Percentiles rank a stretch among this genome's conserved stretches.
These are phyloP conservation scores for Fragum sueziense DNA, from an alignment of 2,888 invertebrate species.

Conservation along the genomic window DNA sequence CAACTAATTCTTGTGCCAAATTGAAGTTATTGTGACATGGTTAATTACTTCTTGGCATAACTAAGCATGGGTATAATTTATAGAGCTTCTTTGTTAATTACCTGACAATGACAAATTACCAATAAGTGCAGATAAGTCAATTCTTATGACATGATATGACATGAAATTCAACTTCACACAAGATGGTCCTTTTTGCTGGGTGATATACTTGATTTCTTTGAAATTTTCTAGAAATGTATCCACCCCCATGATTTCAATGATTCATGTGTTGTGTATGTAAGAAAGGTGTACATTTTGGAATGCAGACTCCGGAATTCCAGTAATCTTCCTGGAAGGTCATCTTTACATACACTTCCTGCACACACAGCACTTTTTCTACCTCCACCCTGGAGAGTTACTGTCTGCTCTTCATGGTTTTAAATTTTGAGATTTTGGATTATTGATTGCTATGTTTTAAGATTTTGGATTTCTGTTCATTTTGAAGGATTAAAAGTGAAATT, in stretches of 20 bases:
- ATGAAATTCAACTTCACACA: too few species aligned
- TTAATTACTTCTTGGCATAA: too few species aligned
- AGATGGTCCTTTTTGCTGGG: too few species aligned
- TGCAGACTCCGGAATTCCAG: conserved; percentile 7
- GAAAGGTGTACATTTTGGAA: conserved; percentile 15
- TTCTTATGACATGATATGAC: too few species aligned
- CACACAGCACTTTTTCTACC: conserved; percentile 3
- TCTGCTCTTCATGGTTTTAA: background rate
- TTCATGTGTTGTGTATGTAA: conserved; percentile 4
- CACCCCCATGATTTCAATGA: background rate
- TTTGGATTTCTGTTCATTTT: background rate
- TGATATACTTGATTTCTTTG: too few species aligned
- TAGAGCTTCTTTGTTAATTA: too few species aligned
- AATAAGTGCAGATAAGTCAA: too few species aligned
- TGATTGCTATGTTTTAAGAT: background rate
- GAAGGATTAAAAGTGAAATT: background rate
- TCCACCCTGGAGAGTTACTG: background rate
- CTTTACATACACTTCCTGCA: conserved; percentile 9
- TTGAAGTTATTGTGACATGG: too few species aligned
- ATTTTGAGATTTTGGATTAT: background rate
- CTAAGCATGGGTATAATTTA: too few species aligned
- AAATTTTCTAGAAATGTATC: background rate
- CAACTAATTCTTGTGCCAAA: too few species aligned
- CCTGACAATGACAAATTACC: too few species aligned
- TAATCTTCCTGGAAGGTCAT: conserved; percentile 14